phyloP scores from a whole-genome alignment of 2,888 invertebrate species.

The Ernsta delagoae region DNA sequence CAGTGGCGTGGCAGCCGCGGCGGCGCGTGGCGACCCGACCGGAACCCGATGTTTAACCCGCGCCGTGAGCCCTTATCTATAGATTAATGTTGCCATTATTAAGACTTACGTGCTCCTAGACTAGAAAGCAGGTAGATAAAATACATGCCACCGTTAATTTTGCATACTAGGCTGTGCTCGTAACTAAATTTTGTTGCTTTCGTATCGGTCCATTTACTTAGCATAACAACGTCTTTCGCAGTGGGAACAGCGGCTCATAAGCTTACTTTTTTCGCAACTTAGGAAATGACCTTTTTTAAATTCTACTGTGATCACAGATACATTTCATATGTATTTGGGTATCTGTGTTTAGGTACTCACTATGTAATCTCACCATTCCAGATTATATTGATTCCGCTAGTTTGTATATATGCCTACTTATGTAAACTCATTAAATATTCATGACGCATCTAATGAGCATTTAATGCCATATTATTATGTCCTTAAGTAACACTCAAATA shows the following conservation, averaged over 20 bases:
- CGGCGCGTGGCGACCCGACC: conserved; percentile 27
- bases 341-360: not conserved
- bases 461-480: conserved; percentile 12
- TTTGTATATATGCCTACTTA: not conserved
- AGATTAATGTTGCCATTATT: conserved; percentile 39
- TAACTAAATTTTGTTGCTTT: conserved; percentile 8
- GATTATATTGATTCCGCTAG: not conserved
- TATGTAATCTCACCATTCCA: not conserved
- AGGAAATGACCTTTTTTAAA: too few species aligned
- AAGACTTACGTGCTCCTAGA: conserved; percentile 37
- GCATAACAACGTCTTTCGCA: conserved; percentile 19
- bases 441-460: not conserved
- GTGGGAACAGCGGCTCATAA: not conserved
- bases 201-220: conserved; percentile 5
- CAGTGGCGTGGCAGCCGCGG: conserved; percentile 14
- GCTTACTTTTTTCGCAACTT: not conserved
- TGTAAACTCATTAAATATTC: not conserved
- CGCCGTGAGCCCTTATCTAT: conserved; percentile 37
- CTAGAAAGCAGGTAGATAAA: conserved; percentile 35
- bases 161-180: conserved; percentile 31
- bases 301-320: too few species aligned
- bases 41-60: conserved; percentile 34
- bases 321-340: not conserved
- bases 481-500: conserved; percentile 7
- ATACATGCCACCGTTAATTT: conserved; percentile 36